Evolutionary conservation across 2,888 invertebrate genomes (phyloP).

Genomic region (Agrochola litura): DNA sequence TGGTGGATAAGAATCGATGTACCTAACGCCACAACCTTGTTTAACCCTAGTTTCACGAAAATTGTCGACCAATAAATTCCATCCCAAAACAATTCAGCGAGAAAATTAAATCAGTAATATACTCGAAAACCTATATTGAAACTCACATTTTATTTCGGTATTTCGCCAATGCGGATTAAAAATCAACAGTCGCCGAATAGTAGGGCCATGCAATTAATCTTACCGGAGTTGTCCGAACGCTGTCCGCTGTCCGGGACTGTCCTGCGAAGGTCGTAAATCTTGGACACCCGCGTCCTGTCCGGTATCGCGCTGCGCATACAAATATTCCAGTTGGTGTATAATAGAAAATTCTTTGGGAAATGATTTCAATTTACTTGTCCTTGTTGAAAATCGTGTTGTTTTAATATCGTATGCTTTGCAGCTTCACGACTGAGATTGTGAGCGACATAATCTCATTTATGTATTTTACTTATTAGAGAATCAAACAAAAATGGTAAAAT

Average conservation of each 20-base stretch:
- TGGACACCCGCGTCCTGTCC: slow-evolving; percentile 80
- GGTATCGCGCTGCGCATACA: slow-evolving; percentile 80
- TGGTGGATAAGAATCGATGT: too few relatives aligned
- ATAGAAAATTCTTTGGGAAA: slow-evolving; percentile 76
- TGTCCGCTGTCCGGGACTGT: slow-evolving; percentile 77
- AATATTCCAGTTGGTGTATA: slow-evolving; percentile 75
- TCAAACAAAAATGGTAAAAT: too few relatives aligned
- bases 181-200: slow-evolving; percentile 80
- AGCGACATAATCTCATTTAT: neutral
- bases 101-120: slow-evolving; percentile 52
- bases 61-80: slow-evolving; percentile 35
- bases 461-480: too few relatives aligned
- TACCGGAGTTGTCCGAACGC: slow-evolving; percentile 79
- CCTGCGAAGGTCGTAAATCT: slow-evolving; percentile 79
- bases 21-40: neutral
- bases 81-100: slow-evolving; percentile 39
- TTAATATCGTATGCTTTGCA: slow-evolving; percentile 9
- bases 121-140: slow-evolving; percentile 49
- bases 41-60: neutral
- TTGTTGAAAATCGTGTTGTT: slow-evolving; percentile 50
- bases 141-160: slow-evolving; percentile 72
- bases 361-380: slow-evolving; percentile 70
- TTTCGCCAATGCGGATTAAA: slow-evolving; percentile 77
- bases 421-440: neutral
- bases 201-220: slow-evolving; percentile 83